Conservation (phyloP, 1,140 invertebrate genomes). For the Philotrypesis tridentata region DNA sequence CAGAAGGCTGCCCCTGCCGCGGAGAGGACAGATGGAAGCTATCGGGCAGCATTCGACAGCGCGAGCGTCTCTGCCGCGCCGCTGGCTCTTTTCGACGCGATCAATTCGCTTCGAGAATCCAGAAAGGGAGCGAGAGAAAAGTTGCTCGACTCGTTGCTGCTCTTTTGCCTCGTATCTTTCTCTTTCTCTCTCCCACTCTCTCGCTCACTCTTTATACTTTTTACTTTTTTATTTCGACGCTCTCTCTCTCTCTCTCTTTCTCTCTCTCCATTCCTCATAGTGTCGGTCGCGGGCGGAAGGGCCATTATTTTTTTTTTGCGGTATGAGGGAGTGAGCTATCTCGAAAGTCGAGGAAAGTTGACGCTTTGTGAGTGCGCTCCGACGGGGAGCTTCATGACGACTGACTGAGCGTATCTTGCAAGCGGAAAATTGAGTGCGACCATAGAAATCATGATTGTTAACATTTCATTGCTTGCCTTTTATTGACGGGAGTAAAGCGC, state of each 20-base stretch:
- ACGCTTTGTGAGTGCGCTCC: constrained; percentile 12
- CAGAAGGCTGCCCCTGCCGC: too few relatives aligned
- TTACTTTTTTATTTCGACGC: constrained; percentile 6
- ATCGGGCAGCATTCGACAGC: constrained; percentile 33
- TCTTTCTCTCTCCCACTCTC: neutral
- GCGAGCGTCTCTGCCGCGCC: neutral
- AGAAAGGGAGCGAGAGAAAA: constrained; percentile 30
- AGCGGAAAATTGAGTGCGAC: neutral
- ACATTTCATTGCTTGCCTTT: neutral
- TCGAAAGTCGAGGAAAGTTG: constrained; percentile 35
- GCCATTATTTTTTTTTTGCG: constrained; percentile 41
- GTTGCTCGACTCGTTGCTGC: constrained; percentile 8
- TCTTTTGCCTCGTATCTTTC: neutral
- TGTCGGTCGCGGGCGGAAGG: neutral
- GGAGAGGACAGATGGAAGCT: neutral
- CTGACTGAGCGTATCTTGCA: neutral
- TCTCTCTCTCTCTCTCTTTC: constrained; percentile 2
- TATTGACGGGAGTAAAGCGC: too few relatives aligned
- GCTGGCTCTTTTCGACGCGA: constrained; percentile 30
- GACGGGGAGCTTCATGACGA: neutral
- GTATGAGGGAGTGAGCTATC: neutral
- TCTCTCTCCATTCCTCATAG: neutral
- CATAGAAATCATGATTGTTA: neutral
- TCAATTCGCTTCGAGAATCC: constrained; percentile 32
- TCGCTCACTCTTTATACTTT: too few relatives aligned